Evolutionary conservation across 2,113 vertebrate species (phyloP).

Genomic region (Eptatretus burgeri): DNA sequence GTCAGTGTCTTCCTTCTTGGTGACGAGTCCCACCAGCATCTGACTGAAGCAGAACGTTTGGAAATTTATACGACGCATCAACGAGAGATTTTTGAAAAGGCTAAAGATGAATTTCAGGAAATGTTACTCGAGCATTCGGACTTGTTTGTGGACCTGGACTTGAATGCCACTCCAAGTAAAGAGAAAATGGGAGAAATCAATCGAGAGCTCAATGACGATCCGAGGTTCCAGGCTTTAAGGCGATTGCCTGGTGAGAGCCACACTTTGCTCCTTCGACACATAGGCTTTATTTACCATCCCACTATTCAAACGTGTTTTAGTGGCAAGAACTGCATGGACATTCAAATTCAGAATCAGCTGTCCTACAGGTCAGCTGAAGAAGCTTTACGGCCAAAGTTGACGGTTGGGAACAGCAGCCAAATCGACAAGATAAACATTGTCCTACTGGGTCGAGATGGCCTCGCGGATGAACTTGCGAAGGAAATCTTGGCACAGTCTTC

Average conservation of each 20-base stretch:
- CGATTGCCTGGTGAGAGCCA: slow-evolving; percentile 87
- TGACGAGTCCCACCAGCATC: slow-evolving; percentile 70
- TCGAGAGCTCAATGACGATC: slow-evolving; percentile 72
- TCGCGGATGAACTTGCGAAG: slow-evolving; percentile 76
- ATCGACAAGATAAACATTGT: slow-evolving; percentile 90
- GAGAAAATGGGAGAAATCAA: slow-evolving; percentile 97
- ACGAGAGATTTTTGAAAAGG: slow-evolving; percentile 64
- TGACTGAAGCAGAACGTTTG: slow-evolving; percentile 51
- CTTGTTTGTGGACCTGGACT: slow-evolving; percentile 76
- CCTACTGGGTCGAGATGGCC: slow-evolving; percentile 72
- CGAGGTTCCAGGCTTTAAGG: slow-evolving; percentile 82
- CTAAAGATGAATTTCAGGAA: slow-evolving; percentile 92
- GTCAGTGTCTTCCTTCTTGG: slow-evolving; percentile 86
- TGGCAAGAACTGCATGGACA: slow-evolving; percentile 62
- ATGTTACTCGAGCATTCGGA: slow-evolving; percentile 79
- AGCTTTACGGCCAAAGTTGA: slow-evolving; percentile 46
- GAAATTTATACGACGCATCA: slow-evolving; percentile 80
- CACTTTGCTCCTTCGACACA: slow-evolving; percentile 89
- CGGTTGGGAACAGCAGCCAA: slow-evolving; percentile 65
- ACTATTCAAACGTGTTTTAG: slow-evolving; percentile 96
- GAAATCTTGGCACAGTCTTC: slow-evolving; percentile 87
- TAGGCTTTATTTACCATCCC: slow-evolving; percentile 95
- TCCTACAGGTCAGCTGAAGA: slow-evolving; percentile 61
- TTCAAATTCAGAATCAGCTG: slow-evolving; percentile 77
- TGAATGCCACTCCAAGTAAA: slow-evolving; percentile 91